Evolutionary conservation across 1,140 invertebrate genomes (phyloP).

Genomic region (Triops longicaudatus): DNA sequence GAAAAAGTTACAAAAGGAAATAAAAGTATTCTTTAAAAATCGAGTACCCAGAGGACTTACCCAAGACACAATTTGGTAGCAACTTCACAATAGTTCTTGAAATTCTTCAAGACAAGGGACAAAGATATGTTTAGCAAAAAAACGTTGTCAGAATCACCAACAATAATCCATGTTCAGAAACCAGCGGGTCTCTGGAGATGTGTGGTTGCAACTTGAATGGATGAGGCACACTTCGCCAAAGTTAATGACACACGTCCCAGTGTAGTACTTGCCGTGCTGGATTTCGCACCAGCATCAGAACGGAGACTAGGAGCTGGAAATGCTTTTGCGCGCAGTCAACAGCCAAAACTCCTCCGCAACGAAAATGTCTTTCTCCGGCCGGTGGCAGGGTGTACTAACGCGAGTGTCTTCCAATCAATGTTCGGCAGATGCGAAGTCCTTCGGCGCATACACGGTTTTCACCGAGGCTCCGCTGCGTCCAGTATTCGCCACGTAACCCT

Average conservation of each 20-base stretch:
- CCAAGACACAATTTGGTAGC: not conserved
- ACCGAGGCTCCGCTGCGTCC: not conserved
- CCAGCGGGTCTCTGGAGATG: not conserved
- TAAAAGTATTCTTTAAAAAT: too few species aligned
- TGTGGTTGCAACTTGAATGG: not conserved
- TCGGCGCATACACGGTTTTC: not conserved
- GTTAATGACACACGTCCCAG: constrained; percentile 1
- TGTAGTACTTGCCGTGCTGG: not conserved
- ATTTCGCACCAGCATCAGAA: constrained; percentile 1
- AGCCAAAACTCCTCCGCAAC: not conserved
- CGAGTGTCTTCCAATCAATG: not conserved
- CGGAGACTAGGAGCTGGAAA: not conserved
- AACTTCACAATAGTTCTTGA: not conserved
- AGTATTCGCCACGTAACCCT: not conserved
- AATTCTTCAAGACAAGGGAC: not conserved
- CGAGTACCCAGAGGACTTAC: too few species aligned
- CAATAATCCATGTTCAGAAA: constrained; percentile 3
- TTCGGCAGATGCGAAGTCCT: not conserved
- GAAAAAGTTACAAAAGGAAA: too few species aligned
- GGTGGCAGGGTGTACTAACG: not conserved
- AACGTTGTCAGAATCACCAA: not conserved
- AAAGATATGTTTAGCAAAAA: not conserved
- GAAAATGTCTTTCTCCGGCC: not conserved
- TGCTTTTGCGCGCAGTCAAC: not conserved
- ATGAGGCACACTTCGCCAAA: not conserved